Conservation (phyloP, 1,140 invertebrate species). For the Leucophenga varia region DNA sequence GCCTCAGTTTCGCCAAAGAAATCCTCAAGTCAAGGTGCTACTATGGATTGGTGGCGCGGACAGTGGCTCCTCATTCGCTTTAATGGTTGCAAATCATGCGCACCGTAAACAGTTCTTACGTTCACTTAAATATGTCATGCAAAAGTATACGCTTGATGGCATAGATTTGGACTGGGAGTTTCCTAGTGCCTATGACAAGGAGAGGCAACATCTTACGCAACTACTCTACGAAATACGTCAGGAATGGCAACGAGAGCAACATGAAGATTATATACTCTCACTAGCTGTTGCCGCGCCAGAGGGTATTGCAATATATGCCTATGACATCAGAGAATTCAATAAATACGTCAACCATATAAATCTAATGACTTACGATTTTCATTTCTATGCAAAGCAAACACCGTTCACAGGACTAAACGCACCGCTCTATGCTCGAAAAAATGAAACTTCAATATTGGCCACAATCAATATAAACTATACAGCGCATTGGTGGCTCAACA, state of each 20-base stretch:
- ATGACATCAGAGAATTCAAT: conserved; percentile 75
- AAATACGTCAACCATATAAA: conserved; percentile 83
- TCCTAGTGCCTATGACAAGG: conserved; percentile 65
- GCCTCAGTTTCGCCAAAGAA: conserved; percentile 63
- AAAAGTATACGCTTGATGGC: conserved; percentile 71
- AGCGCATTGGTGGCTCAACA: conserved; percentile 74
- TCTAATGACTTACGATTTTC: conserved; percentile 89
- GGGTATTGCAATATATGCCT: conserved; percentile 71
- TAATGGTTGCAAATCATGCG: conserved; percentile 69
- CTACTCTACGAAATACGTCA: conserved; percentile 69
- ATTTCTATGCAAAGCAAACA: conserved; percentile 73
- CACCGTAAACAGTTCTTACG: conserved; percentile 72
- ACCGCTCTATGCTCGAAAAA: conserved; percentile 66
- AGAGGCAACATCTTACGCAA: conserved; percentile 72
- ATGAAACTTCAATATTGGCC: conserved; percentile 67
- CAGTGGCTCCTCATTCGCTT: conserved; percentile 65
- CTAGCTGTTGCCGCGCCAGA: conserved; percentile 75
- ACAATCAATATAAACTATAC: conserved; percentile 84
- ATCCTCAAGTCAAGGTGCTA: conserved; percentile 74
- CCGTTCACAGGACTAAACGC: conserved; percentile 81
- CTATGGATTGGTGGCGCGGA: conserved; percentile 71
- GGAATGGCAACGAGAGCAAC: conserved; percentile 63
- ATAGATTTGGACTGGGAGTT: conserved; percentile 90
- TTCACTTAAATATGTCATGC: conserved; percentile 65
- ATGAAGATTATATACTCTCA: conserved; percentile 64